Evolutionary conservation across 2,888 invertebrate species (phyloP), one percentile per base, ranked within the genome.

Genomic region (Petrolisthes cinctipes): DNA sequence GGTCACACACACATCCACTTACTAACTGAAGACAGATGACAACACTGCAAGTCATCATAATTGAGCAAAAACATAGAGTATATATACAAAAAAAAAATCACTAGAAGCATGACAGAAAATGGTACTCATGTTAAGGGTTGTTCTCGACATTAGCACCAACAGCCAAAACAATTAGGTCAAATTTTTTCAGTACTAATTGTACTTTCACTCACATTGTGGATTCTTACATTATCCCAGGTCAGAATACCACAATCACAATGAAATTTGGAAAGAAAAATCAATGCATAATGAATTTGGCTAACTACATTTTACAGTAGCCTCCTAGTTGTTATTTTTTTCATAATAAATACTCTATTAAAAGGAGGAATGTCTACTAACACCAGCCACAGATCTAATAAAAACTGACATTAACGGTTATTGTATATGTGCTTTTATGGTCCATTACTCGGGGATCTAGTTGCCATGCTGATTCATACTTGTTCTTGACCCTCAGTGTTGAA

Each of bases 331-430:
- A 37, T 37, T 37, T 37, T 37, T 37, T 37, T 37, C 37, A 37
- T 37, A 37, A 37, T 37, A 37, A 14, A 71, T 71, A 71, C 71
- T 71, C 71, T 17, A n/a, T n/a, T n/a, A 71, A 86, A 84, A 80
- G 83, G 84, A 87, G 87, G 87, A 87, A 87, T 87, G 87, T 87
- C 80, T 87, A 87, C 87, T 80, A 83, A 87, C 83, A 84, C 66
- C 83, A 87, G 80, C 84, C 79, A 87, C 84, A 84, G 61, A 87
- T 71, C 76, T 66, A 80, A 61, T 75, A 57, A 75, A 82, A 82
- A 56, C 56, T 75, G 71, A 85, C 75, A 82, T 23, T 61, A 82
- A 76, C 51, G 61, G 73, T 71, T 71, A 71, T n/a, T n/a, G 17
- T 71, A 71, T 20, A n/a, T 71, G 6, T n/a, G 17, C n/a, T n/a